Evolutionary conservation across 2,113 vertebrate genomes (phyloP).

Genomic region (Phycodurus eques): DNA sequence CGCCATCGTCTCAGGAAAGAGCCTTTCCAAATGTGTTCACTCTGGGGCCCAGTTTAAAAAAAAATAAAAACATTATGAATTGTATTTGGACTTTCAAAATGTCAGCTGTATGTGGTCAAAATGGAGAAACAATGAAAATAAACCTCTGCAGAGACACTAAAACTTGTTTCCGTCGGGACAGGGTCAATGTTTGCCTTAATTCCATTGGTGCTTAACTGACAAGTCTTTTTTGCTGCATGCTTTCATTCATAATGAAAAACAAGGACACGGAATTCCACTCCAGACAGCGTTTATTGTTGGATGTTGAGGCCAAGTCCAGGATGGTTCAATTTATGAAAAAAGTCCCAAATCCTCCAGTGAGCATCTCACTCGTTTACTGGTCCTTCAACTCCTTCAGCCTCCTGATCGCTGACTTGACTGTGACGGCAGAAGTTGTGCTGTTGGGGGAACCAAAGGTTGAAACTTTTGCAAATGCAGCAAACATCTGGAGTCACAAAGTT

Average conservation of each 20-base stretch:
- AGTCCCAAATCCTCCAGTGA: conserved; percentile 60
- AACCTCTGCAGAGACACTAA: neutral
- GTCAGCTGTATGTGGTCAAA: neutral
- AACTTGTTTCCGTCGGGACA: neutral
- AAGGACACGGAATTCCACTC: conserved; percentile 49
- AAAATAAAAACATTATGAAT: too few relatives aligned
- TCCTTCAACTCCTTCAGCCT: conserved; percentile 98
- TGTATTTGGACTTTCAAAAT: too few relatives aligned
- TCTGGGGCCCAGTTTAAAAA: too few relatives aligned
- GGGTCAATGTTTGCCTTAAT: neutral
- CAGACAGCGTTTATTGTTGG: conserved; percentile 63
- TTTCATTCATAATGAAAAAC: neutral
- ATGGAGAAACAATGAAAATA: too few relatives aligned
- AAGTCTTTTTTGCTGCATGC: neutral
- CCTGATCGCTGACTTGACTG: conserved; percentile 97
- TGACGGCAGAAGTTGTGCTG: conserved; percentile 98
- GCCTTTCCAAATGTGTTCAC: too few relatives aligned
- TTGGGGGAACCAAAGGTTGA: conserved; percentile 20
- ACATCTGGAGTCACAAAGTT: neutral
- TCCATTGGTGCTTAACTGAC: neutral
- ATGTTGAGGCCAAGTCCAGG: conserved; percentile 53
- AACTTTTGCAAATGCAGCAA: neutral
- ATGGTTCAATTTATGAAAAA: conserved; percentile 57
- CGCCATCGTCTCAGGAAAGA: too few relatives aligned
- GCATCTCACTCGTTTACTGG: conserved; percentile 78